A percentile compares a stretch with the other conserved stretches of the same genome.
These are phyloP conservation scores for Hirtodrosophila alboralis DNA, from an alignment of 2,888 invertebrate genomes.

Conservation along the genomic window DNA sequence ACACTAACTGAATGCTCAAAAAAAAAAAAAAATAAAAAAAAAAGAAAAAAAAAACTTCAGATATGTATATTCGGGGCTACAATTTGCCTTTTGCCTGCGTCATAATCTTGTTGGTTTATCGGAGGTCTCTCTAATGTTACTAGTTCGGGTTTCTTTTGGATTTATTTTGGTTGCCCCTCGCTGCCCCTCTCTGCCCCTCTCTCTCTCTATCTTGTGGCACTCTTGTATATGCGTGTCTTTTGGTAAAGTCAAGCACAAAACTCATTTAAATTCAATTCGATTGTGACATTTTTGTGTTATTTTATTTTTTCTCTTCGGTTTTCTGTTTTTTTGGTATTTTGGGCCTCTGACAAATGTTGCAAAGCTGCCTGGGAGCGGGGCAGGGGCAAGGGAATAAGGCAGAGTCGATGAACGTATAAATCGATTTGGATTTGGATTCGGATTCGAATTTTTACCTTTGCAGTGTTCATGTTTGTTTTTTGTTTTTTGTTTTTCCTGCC, in stretches of 20 bases:
- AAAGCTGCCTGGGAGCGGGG: slow-evolving; percentile 31
- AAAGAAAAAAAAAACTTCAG: no score
- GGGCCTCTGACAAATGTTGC: slow-evolving; percentile 62
- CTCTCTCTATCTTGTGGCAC: background rate
- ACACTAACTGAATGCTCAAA: background rate
- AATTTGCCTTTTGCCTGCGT: slow-evolving; percentile 47
- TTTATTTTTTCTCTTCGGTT: slow-evolving; percentile 22
- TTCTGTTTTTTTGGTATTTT: slow-evolving; percentile 35
- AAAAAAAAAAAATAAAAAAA: no score
- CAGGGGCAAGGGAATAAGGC: background rate
- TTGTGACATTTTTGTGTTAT: slow-evolving; percentile 66
- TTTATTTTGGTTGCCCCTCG: slow-evolving; percentile 7
- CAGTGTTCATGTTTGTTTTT: slow-evolving; percentile 33
- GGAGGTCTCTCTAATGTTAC: slow-evolving; percentile 36
- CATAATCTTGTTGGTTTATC: slow-evolving; percentile 59
- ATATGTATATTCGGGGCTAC: slow-evolving; percentile 23
- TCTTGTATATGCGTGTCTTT: slow-evolving; percentile 26
- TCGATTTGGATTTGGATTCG: slow-evolving; percentile 63
- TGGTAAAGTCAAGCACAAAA: slow-evolving; percentile 48
- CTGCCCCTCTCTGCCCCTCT: background rate
- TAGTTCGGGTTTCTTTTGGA: slow-evolving; percentile 30
- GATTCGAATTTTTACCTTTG: slow-evolving; percentile 58
- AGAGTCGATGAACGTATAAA: slow-evolving; percentile 73
- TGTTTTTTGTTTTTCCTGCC: slow-evolving; percentile 30
- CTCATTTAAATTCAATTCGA: slow-evolving; percentile 80